phyloP scores from a whole-genome alignment of 1,140 invertebrate genomes.

The Ectropis grisescens region DNA sequence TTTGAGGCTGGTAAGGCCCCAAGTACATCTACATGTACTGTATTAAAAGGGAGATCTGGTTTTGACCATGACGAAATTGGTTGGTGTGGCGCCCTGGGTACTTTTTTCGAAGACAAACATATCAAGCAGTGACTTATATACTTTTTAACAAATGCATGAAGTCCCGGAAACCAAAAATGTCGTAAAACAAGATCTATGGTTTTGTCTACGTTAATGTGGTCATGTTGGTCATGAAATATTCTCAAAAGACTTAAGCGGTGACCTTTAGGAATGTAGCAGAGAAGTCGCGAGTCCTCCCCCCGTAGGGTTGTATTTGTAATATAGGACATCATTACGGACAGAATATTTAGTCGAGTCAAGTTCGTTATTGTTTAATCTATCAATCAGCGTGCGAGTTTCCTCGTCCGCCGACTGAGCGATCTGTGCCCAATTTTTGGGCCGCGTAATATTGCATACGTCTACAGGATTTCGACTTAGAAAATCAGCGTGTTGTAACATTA shows the following conservation, averaged over 20 bases:
- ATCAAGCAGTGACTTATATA: not conserved
- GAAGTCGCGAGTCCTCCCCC: not conserved
- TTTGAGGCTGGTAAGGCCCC: not conserved
- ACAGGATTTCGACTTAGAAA: not conserved
- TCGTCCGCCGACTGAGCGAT: not conserved
- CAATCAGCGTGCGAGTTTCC: not conserved
- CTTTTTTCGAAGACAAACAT: not conserved
- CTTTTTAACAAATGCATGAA: not conserved
- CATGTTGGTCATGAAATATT: not conserved
- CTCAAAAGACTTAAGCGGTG: not conserved
- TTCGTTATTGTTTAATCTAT: not conserved
- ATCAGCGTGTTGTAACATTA: not conserved
- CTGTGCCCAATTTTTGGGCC: not conserved
- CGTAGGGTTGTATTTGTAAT: not conserved
- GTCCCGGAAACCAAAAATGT: constrained; percentile 1
- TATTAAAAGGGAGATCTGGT: not conserved
- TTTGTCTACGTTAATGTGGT: not conserved
- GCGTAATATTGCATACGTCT: not conserved
- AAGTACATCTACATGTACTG: not conserved
- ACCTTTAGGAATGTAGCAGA: not conserved
- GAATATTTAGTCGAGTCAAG: not conserved
- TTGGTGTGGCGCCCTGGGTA: not conserved
- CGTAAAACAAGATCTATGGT: not conserved
- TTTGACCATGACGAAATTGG: not conserved
- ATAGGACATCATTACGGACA: not conserved